Evolutionary conservation across 2,888 invertebrate genomes (phyloP).

Genomic region (Sepioteuthis lessoniana): DNA sequence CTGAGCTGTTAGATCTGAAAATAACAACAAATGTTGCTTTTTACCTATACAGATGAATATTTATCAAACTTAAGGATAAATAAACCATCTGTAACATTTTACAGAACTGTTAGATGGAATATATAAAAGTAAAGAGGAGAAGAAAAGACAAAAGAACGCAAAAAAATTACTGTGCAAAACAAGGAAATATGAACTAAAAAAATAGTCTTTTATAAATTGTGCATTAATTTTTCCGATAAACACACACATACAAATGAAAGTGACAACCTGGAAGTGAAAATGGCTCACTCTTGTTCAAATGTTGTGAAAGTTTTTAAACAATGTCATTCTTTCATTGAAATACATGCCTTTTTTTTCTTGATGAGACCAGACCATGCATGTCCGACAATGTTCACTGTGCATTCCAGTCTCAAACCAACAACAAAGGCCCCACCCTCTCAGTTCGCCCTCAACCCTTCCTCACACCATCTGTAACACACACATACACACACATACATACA

Average conservation of each 20-base stretch:
- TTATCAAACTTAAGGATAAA: no score
- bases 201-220: no score
- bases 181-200: not conserved
- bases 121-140: no score
- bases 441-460: not conserved
- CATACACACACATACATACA: not conserved
- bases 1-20: no score
- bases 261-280: not conserved
- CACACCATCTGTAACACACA: not conserved
- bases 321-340: not conserved
- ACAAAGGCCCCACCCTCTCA: not conserved
- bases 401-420: not conserved
- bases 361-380: not conserved
- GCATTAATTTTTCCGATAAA: not conserved
- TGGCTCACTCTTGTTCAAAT: not conserved
- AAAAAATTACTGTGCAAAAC: no score
- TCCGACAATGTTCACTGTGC: not conserved
- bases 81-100: no score
- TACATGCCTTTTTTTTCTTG: not conserved
- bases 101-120: no score
- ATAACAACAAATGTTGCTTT: no score
- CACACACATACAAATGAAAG: not conserved
- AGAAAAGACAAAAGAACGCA: no score
- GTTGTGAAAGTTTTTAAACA: slow-evolving; percentile 5
- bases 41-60: no score